Conservation (phyloP, 2,888 invertebrate species). For the Diabrotica balteata region DNA sequence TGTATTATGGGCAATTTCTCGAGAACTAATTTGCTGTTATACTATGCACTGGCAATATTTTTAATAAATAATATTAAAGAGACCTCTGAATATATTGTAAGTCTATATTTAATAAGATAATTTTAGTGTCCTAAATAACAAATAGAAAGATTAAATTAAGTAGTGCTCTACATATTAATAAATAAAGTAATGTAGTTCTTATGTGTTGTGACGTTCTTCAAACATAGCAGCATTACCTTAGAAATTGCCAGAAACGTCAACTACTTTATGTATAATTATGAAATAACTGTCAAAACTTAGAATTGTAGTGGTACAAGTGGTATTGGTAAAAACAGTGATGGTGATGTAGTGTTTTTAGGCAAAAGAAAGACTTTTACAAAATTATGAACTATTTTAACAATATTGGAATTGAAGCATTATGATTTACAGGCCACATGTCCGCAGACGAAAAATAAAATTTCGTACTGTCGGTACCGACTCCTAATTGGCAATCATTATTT, state of each 20-base stretch:
- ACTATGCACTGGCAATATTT: too few species aligned
- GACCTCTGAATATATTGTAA: too few species aligned
- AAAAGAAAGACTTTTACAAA: slow-evolving; percentile 30
- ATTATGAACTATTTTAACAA: slow-evolving; percentile 35
- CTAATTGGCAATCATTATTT: slow-evolving; percentile 46
- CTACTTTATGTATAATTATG: slow-evolving; percentile 3
- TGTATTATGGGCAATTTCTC: too few species aligned
- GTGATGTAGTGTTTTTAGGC: slow-evolving; percentile 34
- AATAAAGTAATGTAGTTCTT: too few species aligned
- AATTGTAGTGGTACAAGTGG: slow-evolving; percentile 12
- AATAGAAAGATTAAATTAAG: too few species aligned
- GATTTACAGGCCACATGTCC: slow-evolving; percentile 46
- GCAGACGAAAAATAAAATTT: slow-evolving; percentile 52
- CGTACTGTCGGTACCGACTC: slow-evolving; percentile 46
- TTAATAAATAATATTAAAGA: too few species aligned
- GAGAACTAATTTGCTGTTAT: too few species aligned
- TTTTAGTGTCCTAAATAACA: too few species aligned
- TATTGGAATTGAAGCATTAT: slow-evolving; percentile 41
- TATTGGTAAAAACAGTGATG: slow-evolving; percentile 31
- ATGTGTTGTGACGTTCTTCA: too few species aligned
- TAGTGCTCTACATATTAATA: too few species aligned
- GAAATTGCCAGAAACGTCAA: background rate
- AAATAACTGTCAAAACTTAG: slow-evolving; percentile 19
- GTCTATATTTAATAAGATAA: too few species aligned
- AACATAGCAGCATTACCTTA: too few species aligned